Evolutionary conservation across 2,113 vertebrate species (phyloP).

Genomic region (Centropus unirufus): DNA sequence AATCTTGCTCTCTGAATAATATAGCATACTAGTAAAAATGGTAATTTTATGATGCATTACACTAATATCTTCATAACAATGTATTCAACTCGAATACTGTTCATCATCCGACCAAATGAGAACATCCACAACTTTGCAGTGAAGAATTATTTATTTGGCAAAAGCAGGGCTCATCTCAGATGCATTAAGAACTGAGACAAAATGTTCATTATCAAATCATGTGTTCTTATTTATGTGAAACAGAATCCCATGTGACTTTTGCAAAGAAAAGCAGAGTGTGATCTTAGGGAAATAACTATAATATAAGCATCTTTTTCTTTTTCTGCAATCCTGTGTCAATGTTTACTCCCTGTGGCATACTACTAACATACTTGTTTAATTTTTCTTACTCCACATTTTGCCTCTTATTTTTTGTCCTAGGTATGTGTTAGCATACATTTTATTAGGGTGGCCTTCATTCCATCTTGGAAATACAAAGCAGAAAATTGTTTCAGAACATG

Average conservation of each 20-base stretch:
- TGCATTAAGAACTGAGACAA: neutral
- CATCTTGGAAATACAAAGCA: neutral
- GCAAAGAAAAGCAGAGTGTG: neutral
- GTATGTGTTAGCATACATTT: neutral
- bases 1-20: neutral
- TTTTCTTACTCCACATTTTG: conserved; percentile 9
- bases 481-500: neutral
- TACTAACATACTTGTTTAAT: neutral
- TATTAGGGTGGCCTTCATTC: neutral
- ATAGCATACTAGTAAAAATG: neutral
- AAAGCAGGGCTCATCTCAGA: neutral
- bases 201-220: neutral
- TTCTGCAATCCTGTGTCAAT: neutral
- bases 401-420: neutral
- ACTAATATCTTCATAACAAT: neutral
- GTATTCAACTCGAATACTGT: neutral
- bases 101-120: neutral
- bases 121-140: neutral
- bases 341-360: neutral
- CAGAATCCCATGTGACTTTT: neutral
- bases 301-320: neutral
- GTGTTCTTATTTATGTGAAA: neutral
- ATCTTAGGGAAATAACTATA: neutral
- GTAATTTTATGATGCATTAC: neutral
- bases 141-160: neutral